Base-by-base conservation (phyloP, 2,888 invertebrate genomes). In the Plagodis pulveraria region DNA sequence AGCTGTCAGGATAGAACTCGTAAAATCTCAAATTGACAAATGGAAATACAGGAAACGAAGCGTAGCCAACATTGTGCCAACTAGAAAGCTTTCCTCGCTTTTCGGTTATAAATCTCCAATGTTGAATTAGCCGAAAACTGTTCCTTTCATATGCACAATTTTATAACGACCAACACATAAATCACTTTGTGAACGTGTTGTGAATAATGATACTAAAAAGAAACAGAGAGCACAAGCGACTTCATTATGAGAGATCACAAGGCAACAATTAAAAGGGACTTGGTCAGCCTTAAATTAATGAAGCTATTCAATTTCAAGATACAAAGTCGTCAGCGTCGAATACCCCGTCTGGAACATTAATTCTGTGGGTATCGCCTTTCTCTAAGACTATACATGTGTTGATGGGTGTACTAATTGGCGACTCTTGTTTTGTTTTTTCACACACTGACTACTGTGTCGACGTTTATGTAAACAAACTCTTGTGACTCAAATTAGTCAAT, bases 221-320 rank as follows among this genome's bases (percentile, higher is more conserved):
- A 59, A 65, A 62, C 62, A 69, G 51, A 58, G 59, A 54, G 60
- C 63, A 63, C 65, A 65, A 64, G 63, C 62, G 51, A 65, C 50
- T 66, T 72, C 70, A 72, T 77, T 76, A 77, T 68, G 63, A 71
- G 68, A 78, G 72, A 79, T 79, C 71, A 74, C 62, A 79, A 73
- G 72, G 69, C 75, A 67, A 73, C 69, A 73, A 67, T 71, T 69
- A 69, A 64, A 55, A 69, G 65, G 56, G 66, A 67, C 63, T 71
- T 52, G 74, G 74, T 74, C 73, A 74, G 71, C 64, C 58, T 72
- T 76, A 81, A 81, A 84, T 86, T 84, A 83, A 83, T 79, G 76
- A 76, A 74, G 70, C 78, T 83, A 77, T 86, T 77, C 72, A 78
- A 72, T 86, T 83, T 78, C 82, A 81, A 78, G 71, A 71, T 67